These are phyloP conservation scores for Acanthopleura granulata DNA, from an alignment of 2,888 invertebrate genomes.

Conservation along the genomic window DNA sequence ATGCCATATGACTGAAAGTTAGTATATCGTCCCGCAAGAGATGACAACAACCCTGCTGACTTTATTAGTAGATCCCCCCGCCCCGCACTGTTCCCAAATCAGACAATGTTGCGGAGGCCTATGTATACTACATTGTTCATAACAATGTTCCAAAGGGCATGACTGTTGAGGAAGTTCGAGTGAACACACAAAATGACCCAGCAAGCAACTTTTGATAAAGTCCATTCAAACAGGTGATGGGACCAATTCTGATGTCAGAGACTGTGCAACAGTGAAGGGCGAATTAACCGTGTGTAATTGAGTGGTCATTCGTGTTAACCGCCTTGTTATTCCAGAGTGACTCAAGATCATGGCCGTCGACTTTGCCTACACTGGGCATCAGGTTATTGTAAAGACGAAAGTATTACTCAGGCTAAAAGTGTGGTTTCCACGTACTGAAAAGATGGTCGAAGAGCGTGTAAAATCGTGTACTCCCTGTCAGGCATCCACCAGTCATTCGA, in stretches of 20 bases:
- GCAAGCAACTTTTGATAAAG: neutral
- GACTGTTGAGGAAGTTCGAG: neutral
- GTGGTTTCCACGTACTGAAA: neutral
- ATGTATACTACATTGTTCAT: too few species aligned
- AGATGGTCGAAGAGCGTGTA: too few species aligned
- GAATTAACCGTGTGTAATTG: conserved; percentile 12
- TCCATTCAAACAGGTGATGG: conserved; percentile 19
- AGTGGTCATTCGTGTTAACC: conserved; percentile 21
- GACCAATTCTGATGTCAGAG: neutral
- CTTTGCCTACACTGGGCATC: conserved; percentile 28
- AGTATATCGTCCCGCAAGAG: too few species aligned
- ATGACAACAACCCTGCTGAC: too few species aligned
- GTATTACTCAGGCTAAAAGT: conserved; percentile 28
- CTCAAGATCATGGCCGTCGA: conserved; percentile 21
- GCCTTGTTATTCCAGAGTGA: conserved; percentile 23
- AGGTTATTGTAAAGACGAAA: conserved; percentile 31
- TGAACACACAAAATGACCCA: neutral
- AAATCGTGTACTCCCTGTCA: too few species aligned
- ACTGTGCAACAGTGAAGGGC: neutral
- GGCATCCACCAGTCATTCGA: too few species aligned
- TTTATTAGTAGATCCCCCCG: too few species aligned
- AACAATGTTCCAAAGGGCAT: too few species aligned
- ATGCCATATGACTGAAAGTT: too few species aligned
- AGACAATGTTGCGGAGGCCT: too few species aligned
- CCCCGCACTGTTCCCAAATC: too few species aligned